These are phyloP conservation scores for Agrypnia vestita DNA, from an alignment of 1,140 invertebrate species.

Conservation along the genomic window DNA sequence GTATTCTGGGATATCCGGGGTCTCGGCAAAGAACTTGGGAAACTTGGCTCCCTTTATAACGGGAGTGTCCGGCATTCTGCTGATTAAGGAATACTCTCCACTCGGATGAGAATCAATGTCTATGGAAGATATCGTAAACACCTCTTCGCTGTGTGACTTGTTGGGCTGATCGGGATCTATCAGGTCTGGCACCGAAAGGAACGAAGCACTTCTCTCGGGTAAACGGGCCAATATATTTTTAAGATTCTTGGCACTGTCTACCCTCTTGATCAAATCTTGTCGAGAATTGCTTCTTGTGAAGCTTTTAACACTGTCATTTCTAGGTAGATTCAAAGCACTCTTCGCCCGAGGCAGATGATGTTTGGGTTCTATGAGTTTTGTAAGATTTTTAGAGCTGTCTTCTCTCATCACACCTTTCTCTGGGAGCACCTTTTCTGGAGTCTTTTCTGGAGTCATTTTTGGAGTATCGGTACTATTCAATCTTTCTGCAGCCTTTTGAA, in stretches of 20 bases:
- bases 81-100: slow-evolving; percentile 65
- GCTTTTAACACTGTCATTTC: slow-evolving; percentile 69
- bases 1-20: slow-evolving; percentile 67
- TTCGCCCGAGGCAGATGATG: slow-evolving; percentile 37
- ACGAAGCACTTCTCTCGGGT: slow-evolving; percentile 71
- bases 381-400: slow-evolving; percentile 46
- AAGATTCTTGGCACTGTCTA: slow-evolving; percentile 69
- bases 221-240: slow-evolving; percentile 69
- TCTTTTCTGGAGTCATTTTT: slow-evolving; percentile 15
- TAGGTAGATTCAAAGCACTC: slow-evolving; percentile 64
- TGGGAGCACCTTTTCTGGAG: not conserved
- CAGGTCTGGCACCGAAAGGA: slow-evolving; percentile 69
- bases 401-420: slow-evolving; percentile 28
- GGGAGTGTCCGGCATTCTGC: slow-evolving; percentile 69
- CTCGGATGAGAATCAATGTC: slow-evolving; percentile 41
- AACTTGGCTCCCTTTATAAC: slow-evolving; percentile 68
- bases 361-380: not conserved
- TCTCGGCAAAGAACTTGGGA: slow-evolving; percentile 70
- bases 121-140: slow-evolving; percentile 38
- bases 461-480: not conserved
- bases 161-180: slow-evolving; percentile 59
- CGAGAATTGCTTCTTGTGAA: slow-evolving; percentile 66
- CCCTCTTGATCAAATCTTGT: slow-evolving; percentile 65
- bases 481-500: not conserved
- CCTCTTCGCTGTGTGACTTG: slow-evolving; percentile 39